Conservation (phyloP, 1,140 invertebrate genomes). For the Semibalanus balanoides region DNA sequence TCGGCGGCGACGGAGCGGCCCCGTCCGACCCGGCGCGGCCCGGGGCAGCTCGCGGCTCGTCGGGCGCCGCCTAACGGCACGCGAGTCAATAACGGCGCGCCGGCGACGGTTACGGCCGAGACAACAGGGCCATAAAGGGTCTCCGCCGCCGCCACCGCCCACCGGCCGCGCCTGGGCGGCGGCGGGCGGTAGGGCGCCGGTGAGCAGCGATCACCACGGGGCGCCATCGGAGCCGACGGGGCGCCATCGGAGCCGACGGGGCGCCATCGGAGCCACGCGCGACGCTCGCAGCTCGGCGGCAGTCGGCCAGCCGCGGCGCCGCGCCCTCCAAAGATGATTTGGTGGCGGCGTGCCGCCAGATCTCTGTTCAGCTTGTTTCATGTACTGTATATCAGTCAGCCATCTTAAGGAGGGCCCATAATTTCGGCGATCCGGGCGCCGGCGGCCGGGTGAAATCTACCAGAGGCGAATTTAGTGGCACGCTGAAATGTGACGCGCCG, state of each 20-base stretch:
- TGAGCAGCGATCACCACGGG: too few species aligned
- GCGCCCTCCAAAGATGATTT: background rate
- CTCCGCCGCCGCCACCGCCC: too few species aligned
- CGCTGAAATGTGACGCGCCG: background rate
- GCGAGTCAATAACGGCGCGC: background rate
- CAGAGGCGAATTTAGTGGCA: background rate
- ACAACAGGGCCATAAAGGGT: background rate
- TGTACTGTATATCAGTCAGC: conserved; percentile 2
- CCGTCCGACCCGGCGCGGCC: too few species aligned
- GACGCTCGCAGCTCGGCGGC: too few species aligned
- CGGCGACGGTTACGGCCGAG: background rate
- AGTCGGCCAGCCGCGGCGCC: too few species aligned
- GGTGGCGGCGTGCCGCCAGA: background rate
- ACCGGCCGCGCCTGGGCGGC: background rate
- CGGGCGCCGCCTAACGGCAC: background rate
- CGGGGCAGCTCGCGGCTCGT: background rate
- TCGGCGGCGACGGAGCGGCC: too few species aligned
- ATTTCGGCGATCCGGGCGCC: background rate
- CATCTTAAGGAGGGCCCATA: background rate
- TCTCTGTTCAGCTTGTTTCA: background rate
- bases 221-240: too few species aligned
- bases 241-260: background rate
- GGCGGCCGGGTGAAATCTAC: background rate
- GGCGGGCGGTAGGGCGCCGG: too few species aligned
- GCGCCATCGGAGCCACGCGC: too few species aligned